Conservation (phyloP, 2,797 vertebrate species). For the Molossus molossus region DNA sequence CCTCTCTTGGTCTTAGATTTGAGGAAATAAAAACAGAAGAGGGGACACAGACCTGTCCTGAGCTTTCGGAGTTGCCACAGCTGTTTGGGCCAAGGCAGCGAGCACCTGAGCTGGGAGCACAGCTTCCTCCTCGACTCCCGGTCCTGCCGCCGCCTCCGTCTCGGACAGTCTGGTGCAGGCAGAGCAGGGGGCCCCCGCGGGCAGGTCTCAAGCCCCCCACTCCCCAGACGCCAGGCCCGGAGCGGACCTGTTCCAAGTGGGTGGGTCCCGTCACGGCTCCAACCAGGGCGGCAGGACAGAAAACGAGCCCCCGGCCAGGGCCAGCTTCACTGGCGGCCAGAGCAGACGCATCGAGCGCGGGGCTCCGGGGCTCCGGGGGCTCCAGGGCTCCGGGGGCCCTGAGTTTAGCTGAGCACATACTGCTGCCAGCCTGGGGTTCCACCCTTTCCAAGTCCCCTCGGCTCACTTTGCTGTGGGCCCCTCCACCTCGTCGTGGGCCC, state of each 20-base stretch:
- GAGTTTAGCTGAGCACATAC: fast-evolving
- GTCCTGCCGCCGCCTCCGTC: fast-evolving
- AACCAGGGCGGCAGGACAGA: fast-evolving
- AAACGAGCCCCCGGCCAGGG: fast-evolving
- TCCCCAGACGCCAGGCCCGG: fast-evolving
- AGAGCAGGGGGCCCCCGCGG: fast-evolving
- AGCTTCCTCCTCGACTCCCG: fast-evolving
- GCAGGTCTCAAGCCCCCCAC: no score
- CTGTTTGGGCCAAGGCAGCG: neutral
- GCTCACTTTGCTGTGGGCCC: neutral
- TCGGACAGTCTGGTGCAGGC: neutral
- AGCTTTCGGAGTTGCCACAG: constrained; percentile 30
- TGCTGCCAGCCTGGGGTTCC: neutral
- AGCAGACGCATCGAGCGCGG: fast-evolving
- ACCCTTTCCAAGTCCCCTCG: neutral
- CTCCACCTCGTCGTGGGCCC: fast-evolving
- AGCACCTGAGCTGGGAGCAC: constrained; percentile 22
- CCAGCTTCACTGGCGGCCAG: neutral
- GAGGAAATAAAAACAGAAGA: constrained; percentile 80
- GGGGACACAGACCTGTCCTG: constrained; percentile 60
- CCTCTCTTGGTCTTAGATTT: constrained; percentile 76
- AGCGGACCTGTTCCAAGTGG: neutral
- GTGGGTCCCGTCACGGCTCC: fast-evolving
- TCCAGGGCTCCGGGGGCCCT: neutral
- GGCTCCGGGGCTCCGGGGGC: neutral